phyloP scores from a whole-genome alignment of 2,113 vertebrate species.

The Marcusenius ussheri region DNA sequence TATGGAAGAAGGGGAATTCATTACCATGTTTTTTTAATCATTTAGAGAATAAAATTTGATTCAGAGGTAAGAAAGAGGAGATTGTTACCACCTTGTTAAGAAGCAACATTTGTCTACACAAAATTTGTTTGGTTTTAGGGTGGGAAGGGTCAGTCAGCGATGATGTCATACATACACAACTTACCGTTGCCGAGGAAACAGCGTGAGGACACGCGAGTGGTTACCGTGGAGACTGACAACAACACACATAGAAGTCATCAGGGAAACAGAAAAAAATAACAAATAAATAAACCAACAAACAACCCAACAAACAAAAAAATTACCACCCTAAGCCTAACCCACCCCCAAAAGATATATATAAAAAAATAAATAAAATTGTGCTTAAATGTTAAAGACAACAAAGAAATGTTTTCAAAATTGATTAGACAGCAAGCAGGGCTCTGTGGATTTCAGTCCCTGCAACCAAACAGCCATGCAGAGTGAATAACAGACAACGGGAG shows the following conservation, averaged over 20 bases:
- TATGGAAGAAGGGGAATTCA: not conserved
- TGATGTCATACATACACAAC: constrained; percentile 74
- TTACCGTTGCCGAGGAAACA: constrained; percentile 73
- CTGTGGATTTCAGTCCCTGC: not conserved
- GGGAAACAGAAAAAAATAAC: constrained; percentile 72
- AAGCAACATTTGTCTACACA: constrained; percentile 14
- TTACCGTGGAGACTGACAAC: constrained; percentile 78
- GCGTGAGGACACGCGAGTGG: constrained; percentile 74
- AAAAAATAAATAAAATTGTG: not conserved
- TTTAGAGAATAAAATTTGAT: constrained; percentile 10
- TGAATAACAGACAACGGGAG: not conserved
- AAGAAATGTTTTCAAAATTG: not conserved
- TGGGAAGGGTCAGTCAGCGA: constrained; percentile 66
- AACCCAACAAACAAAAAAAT: constrained; percentile 58
- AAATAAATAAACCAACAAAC: constrained; percentile 52
- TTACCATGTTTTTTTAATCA: not conserved
- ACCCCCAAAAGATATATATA: constrained; percentile 30
- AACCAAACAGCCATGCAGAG: not conserved
- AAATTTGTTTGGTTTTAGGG: constrained; percentile 46
- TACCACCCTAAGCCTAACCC: constrained; percentile 28
- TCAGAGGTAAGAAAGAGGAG: not conserved
- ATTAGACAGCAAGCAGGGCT: not conserved
- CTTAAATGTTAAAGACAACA: not conserved
- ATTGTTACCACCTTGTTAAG: constrained; percentile 24
- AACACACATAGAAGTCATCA: constrained; percentile 76